Evolutionary conservation across 64 coral and sea anemone species (phyloP).

Genomic region (Hydrozoanthus tunicans): DNA sequence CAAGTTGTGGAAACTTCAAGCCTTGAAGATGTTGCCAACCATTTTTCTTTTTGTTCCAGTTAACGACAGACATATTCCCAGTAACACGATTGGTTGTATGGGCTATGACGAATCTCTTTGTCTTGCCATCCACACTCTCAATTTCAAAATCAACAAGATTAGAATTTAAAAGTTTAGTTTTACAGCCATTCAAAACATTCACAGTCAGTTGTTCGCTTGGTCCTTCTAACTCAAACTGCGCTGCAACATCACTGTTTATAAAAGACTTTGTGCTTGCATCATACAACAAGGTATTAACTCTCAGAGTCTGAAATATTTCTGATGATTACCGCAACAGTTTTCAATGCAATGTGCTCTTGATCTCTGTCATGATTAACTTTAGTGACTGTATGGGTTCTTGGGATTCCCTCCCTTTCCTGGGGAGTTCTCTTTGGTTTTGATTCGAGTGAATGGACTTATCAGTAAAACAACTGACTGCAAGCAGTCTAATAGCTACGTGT

Average conservation of each 20-base stretch:
- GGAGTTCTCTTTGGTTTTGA: neutral
- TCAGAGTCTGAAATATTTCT: conserved; percentile 27
- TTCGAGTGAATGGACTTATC: neutral
- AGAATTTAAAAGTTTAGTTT: conserved; percentile 15
- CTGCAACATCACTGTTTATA: conserved; percentile 11
- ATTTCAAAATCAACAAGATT: neutral
- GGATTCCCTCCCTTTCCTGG: conserved; percentile 52
- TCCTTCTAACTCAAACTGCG: too few relatives aligned
- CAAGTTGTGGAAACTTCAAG: conserved; percentile 37
- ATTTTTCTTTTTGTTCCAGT: conserved; percentile 46
- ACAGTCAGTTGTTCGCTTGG: conserved; percentile 33
- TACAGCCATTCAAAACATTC: conserved; percentile 43
- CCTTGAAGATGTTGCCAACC: conserved; percentile 45
- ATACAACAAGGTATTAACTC: neutral
- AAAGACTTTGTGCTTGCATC: conserved; percentile 45
- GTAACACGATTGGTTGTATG: neutral
- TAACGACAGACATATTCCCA: conserved; percentile 61
- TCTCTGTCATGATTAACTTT: neutral
- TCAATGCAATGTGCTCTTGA: neutral
- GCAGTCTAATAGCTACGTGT: too few relatives aligned
- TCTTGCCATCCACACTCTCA: too few relatives aligned
- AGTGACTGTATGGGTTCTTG: conserved; percentile 46
- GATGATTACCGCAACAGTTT: neutral
- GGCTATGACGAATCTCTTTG: too few relatives aligned
- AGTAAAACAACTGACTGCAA: too few relatives aligned